Evolutionary conservation across 2,888 invertebrate species (phyloP), one percentile per base, ranked within the genome.

Genomic region (Vannuccia rotundouncinata): DNA sequence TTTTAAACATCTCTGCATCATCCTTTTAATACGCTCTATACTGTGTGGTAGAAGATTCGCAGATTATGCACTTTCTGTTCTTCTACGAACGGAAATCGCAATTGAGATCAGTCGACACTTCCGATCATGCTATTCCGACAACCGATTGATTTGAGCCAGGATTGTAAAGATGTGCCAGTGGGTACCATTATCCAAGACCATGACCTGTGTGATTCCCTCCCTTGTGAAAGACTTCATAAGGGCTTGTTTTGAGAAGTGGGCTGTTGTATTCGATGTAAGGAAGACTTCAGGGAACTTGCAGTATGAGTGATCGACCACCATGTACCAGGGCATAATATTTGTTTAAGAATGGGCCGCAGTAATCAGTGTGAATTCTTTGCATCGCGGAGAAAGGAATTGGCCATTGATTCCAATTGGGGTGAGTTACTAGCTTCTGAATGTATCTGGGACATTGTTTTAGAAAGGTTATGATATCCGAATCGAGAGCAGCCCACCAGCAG

Each of bases 371-470:
- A 73, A 73, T 28, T 27, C 74, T 5, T 28, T 73, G 74, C 22
- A 73, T 73, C 29, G 22, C 10, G 5, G 75, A 75, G 28, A 75
- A 75, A 27, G 30, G 75, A 75, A 2, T 75, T 27, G 27, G 75
- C 75, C 75, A 75, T 2, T 27, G 75, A 2, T 75, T 75, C 75
- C 75, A 75, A 29, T 75, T 75, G 5, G 75, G 28, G 29, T 27
- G 75, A 17, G 27, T 75, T 75, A 2, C 29, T 17, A 25, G 75
- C 31, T 75, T 75, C 27, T n/a, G 30, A 1, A 31, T 10, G 28
- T n/a, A 75, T 75, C 28, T 29, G 1, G 31, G n/a, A 25, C 75
- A 29, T 17, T 75, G 29, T 10, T 31, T 75, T 10, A 75, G 30
- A 31, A 75, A 75, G 1, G 31, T 29, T 13, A 31, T 29, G 28